These are phyloP conservation scores for Gallinago jamesoni DNA, from an alignment of 2,113 vertebrate species.

Conservation along the genomic window DNA sequence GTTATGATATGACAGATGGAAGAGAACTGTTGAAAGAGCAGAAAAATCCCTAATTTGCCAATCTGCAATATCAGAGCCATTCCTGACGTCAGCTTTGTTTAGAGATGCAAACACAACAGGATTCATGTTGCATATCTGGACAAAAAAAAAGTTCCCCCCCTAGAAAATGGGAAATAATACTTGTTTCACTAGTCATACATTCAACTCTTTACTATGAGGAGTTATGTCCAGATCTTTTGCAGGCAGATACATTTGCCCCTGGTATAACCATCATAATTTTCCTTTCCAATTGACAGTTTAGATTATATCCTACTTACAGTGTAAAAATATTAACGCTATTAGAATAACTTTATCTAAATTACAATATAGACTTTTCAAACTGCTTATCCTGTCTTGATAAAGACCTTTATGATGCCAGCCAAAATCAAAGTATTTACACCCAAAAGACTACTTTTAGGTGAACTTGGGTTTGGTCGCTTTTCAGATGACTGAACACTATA, in stretches of 20 bases:
- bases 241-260: neutral
- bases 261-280: neutral
- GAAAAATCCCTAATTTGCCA: neutral
- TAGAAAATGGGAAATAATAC: neutral
- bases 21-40: conserved; percentile 15
- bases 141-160: neutral
- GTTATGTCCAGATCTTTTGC: neutral
- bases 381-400: neutral
- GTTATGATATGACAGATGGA: neutral
- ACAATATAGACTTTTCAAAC: conserved; percentile 34
- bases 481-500: conserved; percentile 34
- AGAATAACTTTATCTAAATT: conserved; percentile 40
- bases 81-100: neutral
- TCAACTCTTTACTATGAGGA: neutral
- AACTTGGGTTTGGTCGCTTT: conserved; percentile 46
- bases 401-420: neutral
- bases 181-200: neutral
- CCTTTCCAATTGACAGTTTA: neutral
- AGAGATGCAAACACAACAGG: neutral
- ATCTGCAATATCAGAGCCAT: neutral
- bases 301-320: neutral
- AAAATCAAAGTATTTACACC: conserved; percentile 11
- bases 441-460: conserved; percentile 27
- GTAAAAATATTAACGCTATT: conserved; percentile 49
- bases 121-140: neutral